Evolutionary conservation across 2,797 vertebrate genomes (phyloP), one percentile per base, ranked within the genome.

Genomic region (Gastrophryne carolinensis): DNA sequence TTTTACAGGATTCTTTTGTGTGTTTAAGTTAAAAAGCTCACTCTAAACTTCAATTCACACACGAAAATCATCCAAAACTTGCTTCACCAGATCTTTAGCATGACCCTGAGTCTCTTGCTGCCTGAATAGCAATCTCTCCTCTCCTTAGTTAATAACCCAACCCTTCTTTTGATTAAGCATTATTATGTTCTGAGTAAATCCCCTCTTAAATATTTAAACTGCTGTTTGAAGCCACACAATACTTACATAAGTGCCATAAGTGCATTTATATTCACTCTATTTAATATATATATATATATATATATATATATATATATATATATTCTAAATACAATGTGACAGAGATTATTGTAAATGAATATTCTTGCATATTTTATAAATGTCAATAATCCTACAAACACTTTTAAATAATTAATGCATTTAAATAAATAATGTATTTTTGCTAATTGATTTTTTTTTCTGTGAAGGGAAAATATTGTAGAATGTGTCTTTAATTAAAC

Each of bases 401-500:
- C 30, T 13, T 56, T 30, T 30, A 32, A 56, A n/a, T 30, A 56
- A 56, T 29, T 30, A 9, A 56, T 56, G 3, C 1, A 56, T 56
- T 17, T 17, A 27, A 8, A 54, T 54, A 30, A 56, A 30, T 30
- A 56, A 56, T 24, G 21, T 9, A 56, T 17, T 30, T 32, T 9
- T 30, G 26, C 26, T 56, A 56, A 56, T 56, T 56, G 53, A 30
- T 26, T 56, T 30, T n/a, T 3, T 44, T 44, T n/a, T 10, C 15
- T 15, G 19, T 24, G 21, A 29, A n/a, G 1, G 15, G 19, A 17
- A 56, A 30, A 49, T 17, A 49, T 49, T 90, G 83, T 83, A 93
- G 94, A 94, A 93, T 91, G 91, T 90, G 91, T 91, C 92, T 90
- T 89, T 93, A 93, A 91, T 94, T 94, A 92, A 95, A 95, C 92